Percentiles rank a stretch among this genome's conserved stretches.
Conservation (phyloP, 1,140 invertebrate genomes). For the Zaprionus africanus region DNA sequence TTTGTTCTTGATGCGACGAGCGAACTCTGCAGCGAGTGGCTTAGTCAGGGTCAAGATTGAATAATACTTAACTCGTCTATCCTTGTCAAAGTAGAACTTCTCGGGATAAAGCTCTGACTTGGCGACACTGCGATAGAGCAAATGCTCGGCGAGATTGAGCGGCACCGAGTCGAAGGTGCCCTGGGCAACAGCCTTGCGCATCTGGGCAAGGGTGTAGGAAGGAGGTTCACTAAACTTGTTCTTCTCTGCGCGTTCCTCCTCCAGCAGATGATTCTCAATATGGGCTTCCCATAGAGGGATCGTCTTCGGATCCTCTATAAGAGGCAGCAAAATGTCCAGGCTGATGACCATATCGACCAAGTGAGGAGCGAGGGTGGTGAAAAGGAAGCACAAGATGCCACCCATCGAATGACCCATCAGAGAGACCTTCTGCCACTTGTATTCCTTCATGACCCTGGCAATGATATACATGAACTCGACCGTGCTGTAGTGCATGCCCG, state of each 20-base stretch:
- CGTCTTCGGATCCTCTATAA: not conserved
- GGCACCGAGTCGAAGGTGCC: constrained; percentile 85
- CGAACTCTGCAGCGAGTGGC: constrained; percentile 44
- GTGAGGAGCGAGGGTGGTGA: constrained; percentile 86
- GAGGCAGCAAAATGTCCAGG: constrained; percentile 86
- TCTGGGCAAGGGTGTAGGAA: constrained; percentile 86
- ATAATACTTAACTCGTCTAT: constrained; percentile 85
- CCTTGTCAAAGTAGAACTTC: constrained; percentile 87
- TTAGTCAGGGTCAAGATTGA: constrained; percentile 21
- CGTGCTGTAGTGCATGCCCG: constrained; percentile 86
- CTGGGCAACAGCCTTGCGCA: constrained; percentile 85
- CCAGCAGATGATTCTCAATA: constrained; percentile 65
- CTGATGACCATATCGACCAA: constrained; percentile 87
- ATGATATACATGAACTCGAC: constrained; percentile 86
- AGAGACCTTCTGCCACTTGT: constrained; percentile 88
- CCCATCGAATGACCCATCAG: constrained; percentile 89
- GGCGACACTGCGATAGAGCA: constrained; percentile 86
- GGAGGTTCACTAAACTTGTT: constrained; percentile 85
- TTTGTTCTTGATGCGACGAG: constrained; percentile 44
- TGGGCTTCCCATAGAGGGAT: constrained; percentile 83
- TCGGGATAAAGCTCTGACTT: constrained; percentile 85
- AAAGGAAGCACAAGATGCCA: constrained; percentile 86
- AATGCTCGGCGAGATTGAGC: constrained; percentile 85
- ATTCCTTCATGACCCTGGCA: constrained; percentile 86
- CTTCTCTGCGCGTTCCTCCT: constrained; percentile 53